Evolutionary conservation across 2,797 vertebrate genomes (phyloP).

Genomic region (Phataginus tricuspis): DNA sequence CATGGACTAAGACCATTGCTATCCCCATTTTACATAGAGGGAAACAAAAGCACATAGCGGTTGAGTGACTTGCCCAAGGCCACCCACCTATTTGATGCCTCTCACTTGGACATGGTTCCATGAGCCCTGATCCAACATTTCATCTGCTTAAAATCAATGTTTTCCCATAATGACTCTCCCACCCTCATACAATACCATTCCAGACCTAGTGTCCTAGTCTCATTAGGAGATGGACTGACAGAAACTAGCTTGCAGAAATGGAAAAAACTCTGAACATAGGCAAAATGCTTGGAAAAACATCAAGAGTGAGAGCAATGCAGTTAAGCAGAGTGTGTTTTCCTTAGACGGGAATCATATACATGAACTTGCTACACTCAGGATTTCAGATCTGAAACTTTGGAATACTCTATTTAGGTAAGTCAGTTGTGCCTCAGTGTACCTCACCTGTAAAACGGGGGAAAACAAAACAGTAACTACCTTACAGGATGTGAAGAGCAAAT

Average conservation of each 20-base stretch:
- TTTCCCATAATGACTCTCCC: not conserved
- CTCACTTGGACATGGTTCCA: not conserved
- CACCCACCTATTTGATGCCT: not conserved
- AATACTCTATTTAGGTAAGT: not conserved
- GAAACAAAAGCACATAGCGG: not conserved
- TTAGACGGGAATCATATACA: not conserved
- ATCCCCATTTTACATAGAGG: not conserved
- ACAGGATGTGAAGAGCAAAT: not conserved
- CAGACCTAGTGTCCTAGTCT: not conserved
- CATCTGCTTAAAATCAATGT: not conserved
- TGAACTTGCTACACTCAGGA: not conserved
- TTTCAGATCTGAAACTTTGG: not conserved
- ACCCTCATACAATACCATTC: not conserved
- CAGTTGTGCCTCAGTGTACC: not conserved
- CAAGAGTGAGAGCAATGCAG: not conserved
- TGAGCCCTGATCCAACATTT: not conserved
- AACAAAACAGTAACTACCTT: not conserved
- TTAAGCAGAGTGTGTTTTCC: not conserved
- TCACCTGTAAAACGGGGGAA: not conserved
- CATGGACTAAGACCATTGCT: not conserved
- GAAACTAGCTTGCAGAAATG: not conserved
- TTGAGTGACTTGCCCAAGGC: not conserved
- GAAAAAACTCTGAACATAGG: not conserved
- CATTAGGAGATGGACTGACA: not conserved
- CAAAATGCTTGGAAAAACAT: not conserved